Evolutionary conservation across 2,113 vertebrate species (phyloP).

Genomic region (Pampusana beccarii): DNA sequence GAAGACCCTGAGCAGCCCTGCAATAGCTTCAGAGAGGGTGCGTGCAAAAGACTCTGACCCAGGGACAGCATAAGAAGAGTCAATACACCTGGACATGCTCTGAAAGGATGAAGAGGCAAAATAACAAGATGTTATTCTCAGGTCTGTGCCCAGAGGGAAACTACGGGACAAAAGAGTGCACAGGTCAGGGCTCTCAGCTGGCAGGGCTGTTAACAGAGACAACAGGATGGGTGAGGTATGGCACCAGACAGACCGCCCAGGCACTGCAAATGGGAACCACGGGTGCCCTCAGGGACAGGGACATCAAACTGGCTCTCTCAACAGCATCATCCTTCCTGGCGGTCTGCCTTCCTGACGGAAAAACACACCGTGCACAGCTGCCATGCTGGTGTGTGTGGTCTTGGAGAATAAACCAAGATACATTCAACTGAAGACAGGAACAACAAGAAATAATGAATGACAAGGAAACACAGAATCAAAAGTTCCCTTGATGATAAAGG

Average conservation of each 20-base stretch:
- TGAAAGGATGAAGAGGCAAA: not conserved
- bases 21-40: not conserved
- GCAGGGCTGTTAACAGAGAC: not conserved
- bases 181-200: not conserved
- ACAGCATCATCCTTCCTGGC: not conserved
- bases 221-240: not conserved
- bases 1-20: not conserved
- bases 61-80: not conserved
- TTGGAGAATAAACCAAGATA: not conserved
- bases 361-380: not conserved
- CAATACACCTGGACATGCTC: not conserved
- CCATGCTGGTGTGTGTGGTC: not conserved
- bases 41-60: not conserved
- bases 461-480: not conserved
- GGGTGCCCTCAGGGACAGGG: not conserved
- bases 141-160: not conserved
- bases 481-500: not conserved
- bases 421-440: not conserved
- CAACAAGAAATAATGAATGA: rapidly evolving
- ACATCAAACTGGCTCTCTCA: not conserved
- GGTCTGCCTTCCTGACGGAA: not conserved
- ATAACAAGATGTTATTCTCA: not conserved
- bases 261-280: not conserved
- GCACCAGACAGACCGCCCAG: rapidly evolving
- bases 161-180: not conserved